phyloP scores from a whole-genome alignment of 2,888 invertebrate genomes.

The Syritta pipiens region DNA sequence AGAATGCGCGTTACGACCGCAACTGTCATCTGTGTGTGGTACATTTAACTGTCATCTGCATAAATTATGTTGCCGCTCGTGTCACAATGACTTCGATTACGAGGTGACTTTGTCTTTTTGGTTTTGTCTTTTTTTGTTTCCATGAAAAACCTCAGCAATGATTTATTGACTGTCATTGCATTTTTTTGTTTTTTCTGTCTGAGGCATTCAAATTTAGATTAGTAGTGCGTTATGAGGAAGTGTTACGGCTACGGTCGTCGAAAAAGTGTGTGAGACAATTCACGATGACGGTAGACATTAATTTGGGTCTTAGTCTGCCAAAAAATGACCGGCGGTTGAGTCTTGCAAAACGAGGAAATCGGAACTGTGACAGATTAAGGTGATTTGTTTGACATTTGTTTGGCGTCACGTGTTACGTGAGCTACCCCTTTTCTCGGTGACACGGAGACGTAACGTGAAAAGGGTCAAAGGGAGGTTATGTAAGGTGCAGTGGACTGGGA shows the following conservation, averaged over 20 bases:
- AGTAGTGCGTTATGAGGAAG: constrained; percentile 19
- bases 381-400: neutral
- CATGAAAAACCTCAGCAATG: no score
- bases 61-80: neutral
- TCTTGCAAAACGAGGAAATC: constrained; percentile 4
- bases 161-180: neutral
- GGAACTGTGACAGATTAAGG: constrained; percentile 1
- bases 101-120: no score
- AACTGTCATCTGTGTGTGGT: no score
- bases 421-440: no score
- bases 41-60: neutral
- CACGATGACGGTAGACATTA: no score
- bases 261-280: constrained; percentile 3
- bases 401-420: no score
- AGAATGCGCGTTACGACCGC: neutral
- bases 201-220: constrained; percentile 10
- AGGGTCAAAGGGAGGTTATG: no score
- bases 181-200: no score
- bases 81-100: neutral
- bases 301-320: neutral
- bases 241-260: neutral
- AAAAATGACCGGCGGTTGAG: neutral
- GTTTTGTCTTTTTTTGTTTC: no score
- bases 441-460: no score
- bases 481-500: no score